Evolutionary conservation across 2,113 vertebrate species (phyloP).

Genomic region (Nicator chloris): DNA sequence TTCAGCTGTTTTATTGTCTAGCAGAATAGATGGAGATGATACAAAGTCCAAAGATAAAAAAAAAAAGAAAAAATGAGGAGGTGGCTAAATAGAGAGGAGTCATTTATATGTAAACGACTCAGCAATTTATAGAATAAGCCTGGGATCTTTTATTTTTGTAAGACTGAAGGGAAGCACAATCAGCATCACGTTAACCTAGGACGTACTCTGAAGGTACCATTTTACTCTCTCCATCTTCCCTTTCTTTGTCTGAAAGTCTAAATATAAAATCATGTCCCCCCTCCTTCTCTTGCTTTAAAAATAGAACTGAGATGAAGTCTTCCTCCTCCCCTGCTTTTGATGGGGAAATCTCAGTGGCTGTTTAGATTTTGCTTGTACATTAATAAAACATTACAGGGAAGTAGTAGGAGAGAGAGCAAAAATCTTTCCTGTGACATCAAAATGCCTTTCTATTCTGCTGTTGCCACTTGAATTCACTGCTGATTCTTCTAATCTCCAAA

Average conservation of each 20-base stretch:
- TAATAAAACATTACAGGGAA: conserved; percentile 60
- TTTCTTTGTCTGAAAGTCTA: conserved; percentile 38
- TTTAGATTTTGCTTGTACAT: conserved; percentile 38
- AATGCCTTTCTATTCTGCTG: not conserved
- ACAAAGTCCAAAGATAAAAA: not conserved
- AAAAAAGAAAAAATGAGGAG: not conserved
- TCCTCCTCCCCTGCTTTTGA: not conserved
- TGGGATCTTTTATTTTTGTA: conserved; percentile 5
- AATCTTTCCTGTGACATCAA: conserved; percentile 43
- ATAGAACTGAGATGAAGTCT: conserved; percentile 30
- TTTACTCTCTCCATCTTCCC: not conserved
- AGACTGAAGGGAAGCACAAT: not conserved
- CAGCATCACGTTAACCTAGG: conserved; percentile 17
- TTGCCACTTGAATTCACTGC: conserved; percentile 16
- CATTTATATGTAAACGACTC: conserved; percentile 48
- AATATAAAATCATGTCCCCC: conserved; percentile 6
- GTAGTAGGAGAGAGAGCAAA: conserved; percentile 35
- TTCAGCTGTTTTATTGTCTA: conserved; percentile 51
- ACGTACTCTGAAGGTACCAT: not conserved
- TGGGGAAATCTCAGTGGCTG: conserved; percentile 17
- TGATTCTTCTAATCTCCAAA: not conserved
- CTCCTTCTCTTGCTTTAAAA: conserved; percentile 25
- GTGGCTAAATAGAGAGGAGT: not conserved
- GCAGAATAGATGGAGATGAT: conserved; percentile 18
- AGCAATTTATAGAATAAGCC: conserved; percentile 29